Base-by-base conservation (phyloP, 35 echinoderm and acorn worm genomes). In the Anneissia japonica region DNA sequence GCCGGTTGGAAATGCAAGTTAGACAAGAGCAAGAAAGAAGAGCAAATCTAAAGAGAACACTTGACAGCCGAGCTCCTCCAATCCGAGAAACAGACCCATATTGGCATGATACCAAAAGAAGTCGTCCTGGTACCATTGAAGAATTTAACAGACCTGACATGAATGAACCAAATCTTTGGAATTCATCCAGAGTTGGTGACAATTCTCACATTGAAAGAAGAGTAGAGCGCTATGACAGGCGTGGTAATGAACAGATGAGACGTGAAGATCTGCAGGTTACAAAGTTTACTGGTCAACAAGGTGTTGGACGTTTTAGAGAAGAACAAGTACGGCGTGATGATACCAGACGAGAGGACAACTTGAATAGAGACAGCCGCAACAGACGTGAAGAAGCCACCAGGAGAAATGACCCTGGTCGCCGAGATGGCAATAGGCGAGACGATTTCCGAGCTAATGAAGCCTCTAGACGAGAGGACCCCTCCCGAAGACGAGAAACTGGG, bases 11-110 rank as follows among this genome's bases (percentile, higher is more conserved):
- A 32, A 86, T 90, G 80, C 92, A 94, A 56, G 56, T 94, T 26
- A 88, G 92, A 6, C 73, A 90, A 39, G 92, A 94, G 74, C 88
- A 90, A 79, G 92, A 94, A 38, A 88, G 89, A 74, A 73, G 89
- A 0, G 38, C 88, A 31, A 88, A 84, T 31, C 46, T 94, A 31
- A 94, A 94, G 38, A 77, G 92, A 14, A 87, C 84, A 19, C 77
- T 90, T 7, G 92, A 94, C 46, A 86, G 88, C 72, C 85, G 92
- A 73, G 84, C 84, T 34, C 79, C 92, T 45, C 87, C 90, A 26
- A 81, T 91, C 82, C 84, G 85, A 37, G 90, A 92, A 55, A 74
- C 87, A 23, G 90, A 92, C 79, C 90, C 90, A 26, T 97, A 92
- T 64, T 55, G 84, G 39, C 76, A 82, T 34, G 94, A 97, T 56